Evolutionary conservation across 2,797 vertebrate genomes (phyloP), one percentile per base, ranked within the genome.

Genomic region (Sebastes diaconus): DNA sequence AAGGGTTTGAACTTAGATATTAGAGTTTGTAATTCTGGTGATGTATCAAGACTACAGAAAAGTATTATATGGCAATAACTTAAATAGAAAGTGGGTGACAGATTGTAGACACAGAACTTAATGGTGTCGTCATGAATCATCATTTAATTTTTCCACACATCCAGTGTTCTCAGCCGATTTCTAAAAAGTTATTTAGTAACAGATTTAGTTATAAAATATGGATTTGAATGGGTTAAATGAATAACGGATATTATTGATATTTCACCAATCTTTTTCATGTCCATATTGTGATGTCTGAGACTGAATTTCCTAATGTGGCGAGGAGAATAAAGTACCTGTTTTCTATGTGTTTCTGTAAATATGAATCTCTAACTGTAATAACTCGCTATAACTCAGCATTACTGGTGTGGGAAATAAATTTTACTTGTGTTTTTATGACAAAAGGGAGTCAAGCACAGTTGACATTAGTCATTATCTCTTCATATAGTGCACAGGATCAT

Each of bases 331-430:
- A 68, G 61, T 54, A 57, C 12, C n/a, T 55, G 34, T 4, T 55
- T 3, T 71, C 22, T 76, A 6, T n/a, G 4, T 32, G 52, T 86
- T 77, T 87, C 71, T 91, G 81, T 92, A 84, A 87, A 90, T 85
- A 80, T 63, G 1, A 69, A 73, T 71, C 20, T 73, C n/a, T 79
- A 20, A 73, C 61, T 75, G 30, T 73, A 59, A 13, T 73, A 50
- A 78, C 50, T 10, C 3, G 6, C 59, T 90, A 73, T 73, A 71
- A 46, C 16, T 46, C 42, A 46, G 6, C 42, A 46, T 46, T 46
- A 18, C 42, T 32, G 25, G 50, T 81, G 24, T 52, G 59, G 22
- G 52, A 68, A 77, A 73, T 42, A 5, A 5, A 29, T 61, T 9
- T 29, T 2, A 36, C 71, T 14, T 8, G 22, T 30, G 22, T 64